A percentile compares a stretch with the other conserved stretches of the same genome.
Conservation (phyloP, 2,113 vertebrate genomes). For the Dinomys branickii region DNA sequence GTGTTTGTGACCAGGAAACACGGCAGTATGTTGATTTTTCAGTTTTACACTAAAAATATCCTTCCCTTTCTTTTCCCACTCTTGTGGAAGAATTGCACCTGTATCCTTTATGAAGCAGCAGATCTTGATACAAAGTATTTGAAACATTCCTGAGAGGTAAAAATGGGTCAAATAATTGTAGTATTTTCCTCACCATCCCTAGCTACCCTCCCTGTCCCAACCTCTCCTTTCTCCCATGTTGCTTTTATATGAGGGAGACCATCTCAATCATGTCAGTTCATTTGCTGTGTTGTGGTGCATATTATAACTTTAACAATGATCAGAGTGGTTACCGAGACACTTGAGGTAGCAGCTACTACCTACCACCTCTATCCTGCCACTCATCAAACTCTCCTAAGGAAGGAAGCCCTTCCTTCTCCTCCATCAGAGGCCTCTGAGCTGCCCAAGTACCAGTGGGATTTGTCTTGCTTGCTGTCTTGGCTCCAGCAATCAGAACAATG, state of each 20-base stretch:
- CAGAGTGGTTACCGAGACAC: background rate
- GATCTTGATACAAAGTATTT: background rate
- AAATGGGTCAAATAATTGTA: background rate
- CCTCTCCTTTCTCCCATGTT: background rate
- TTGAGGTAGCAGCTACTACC: background rate
- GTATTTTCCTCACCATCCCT: background rate
- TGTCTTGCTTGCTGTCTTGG: background rate
- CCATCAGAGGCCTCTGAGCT: no score
- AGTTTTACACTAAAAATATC: background rate
- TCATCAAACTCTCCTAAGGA: background rate
- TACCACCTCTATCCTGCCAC: background rate
- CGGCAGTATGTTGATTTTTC: slow-evolving; percentile 2
- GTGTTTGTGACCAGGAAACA: background rate
- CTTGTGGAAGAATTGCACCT: background rate
- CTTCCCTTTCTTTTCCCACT: background rate
- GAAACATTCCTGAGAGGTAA: background rate
- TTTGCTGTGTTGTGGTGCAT: background rate
- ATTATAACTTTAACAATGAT: background rate
- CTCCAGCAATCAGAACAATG: background rate
- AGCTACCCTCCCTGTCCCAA: background rate
- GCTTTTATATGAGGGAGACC: background rate
- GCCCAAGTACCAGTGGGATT: background rate
- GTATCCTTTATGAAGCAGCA: background rate
- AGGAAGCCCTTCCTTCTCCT: background rate
- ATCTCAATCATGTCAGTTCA: background rate